These are phyloP conservation scores for Enchytraeus crypticus DNA, from an alignment of 2,888 invertebrate species.

Conservation along the genomic window DNA sequence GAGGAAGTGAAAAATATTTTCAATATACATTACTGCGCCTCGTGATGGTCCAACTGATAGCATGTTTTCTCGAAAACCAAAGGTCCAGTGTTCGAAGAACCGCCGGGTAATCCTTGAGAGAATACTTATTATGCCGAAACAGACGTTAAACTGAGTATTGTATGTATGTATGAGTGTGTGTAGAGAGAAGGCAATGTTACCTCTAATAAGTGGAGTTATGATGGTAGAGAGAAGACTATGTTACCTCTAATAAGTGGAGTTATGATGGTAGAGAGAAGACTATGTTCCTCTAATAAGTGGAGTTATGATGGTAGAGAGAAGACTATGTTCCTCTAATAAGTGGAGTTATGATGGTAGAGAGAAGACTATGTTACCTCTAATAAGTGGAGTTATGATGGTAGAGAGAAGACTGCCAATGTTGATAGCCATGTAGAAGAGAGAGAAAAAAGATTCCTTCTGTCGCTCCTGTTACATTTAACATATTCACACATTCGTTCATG, in stretches of 20 bases:
- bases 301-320: conserved; percentile 58
- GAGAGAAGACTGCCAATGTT: conserved; percentile 19
- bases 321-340: conserved; percentile 54
- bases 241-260: conserved; percentile 51
- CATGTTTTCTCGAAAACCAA: no score
- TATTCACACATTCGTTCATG: no score
- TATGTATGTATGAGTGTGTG: no score
- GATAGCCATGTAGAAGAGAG: conserved; percentile 71
- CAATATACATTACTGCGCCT: no score
- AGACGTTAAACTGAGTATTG: no score
- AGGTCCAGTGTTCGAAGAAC: no score
- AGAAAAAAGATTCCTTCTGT: conserved; percentile 74
- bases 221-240: conserved; percentile 63
- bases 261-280: conserved; percentile 14
- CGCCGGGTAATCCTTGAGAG: no score
- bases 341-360: conserved; percentile 55
- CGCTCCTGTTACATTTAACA: conserved; percentile 11
- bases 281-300: conserved; percentile 18
- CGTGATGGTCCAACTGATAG: no score
- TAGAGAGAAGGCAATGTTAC: conserved; percentile 4
- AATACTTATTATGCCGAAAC: no score
- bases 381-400: conserved; percentile 13
- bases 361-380: conserved; percentile 60
- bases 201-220: conserved; percentile 16
- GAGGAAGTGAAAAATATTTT: no score